These are phyloP conservation scores for Ormyrus pomaceus DNA, from an alignment of 2,888 invertebrate genomes.

Conservation along the genomic window DNA sequence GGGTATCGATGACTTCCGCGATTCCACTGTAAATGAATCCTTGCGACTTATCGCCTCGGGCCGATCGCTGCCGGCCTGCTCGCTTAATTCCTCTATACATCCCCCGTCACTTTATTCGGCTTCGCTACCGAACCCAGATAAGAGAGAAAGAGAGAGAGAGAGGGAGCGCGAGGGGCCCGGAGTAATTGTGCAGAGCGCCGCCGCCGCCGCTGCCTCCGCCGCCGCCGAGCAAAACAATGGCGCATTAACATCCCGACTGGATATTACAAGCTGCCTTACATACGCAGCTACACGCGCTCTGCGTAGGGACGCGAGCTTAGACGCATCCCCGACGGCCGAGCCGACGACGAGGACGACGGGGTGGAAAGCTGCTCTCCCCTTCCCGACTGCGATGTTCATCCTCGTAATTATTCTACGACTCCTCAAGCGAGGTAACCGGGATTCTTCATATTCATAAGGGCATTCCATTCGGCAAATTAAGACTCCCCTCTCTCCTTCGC, in stretches of 20 bases:
- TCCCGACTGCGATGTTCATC: conserved; percentile 35
- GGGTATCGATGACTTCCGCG: conserved; percentile 46
- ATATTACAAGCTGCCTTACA: conserved; percentile 55
- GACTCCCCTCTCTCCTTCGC: background rate
- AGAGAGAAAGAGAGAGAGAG: conserved; percentile 53
- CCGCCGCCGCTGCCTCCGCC: conserved; percentile 37
- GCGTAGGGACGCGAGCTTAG: background rate
- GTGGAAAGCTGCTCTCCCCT: background rate
- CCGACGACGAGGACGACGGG: conserved; percentile 1
- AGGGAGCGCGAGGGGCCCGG: conserved; percentile 53
- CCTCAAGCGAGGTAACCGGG: conserved; percentile 18
- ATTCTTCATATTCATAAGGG: conserved; percentile 46
- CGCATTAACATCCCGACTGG: conserved; percentile 60
- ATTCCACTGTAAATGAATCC: conserved; percentile 46
- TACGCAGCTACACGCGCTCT: conserved; percentile 15
- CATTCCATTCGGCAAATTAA: background rate
- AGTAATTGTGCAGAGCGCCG: conserved; percentile 44
- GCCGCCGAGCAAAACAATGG: conserved; percentile 59
- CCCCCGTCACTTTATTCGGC: conserved; percentile 58
- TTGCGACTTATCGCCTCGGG: conserved; percentile 12
- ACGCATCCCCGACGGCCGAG: background rate
- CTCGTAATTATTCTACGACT: conserved; percentile 53
- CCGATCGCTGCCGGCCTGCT: conserved; percentile 14
- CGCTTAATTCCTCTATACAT: conserved; percentile 53
- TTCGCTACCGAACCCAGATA: conserved; percentile 13